Evolutionary conservation across 2,113 vertebrate genomes (phyloP).

Genomic region (Antennarius striatus): DNA sequence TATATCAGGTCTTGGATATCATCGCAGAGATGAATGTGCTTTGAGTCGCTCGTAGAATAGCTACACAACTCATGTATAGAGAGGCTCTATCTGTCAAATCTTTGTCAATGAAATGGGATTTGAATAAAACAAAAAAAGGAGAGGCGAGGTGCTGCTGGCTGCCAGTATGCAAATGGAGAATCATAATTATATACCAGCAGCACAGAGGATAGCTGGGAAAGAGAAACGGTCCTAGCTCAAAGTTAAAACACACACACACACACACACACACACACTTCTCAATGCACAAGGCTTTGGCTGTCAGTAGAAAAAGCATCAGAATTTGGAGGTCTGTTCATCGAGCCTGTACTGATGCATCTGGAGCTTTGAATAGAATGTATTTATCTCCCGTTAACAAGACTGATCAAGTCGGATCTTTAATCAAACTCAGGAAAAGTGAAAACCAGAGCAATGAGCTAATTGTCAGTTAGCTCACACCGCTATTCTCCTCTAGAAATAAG

Average conservation of each 20-base stretch:
- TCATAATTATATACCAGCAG: constrained; percentile 70
- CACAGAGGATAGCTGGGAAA: constrained; percentile 52
- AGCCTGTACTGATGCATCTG: constrained; percentile 30
- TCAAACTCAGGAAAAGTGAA: constrained; percentile 36
- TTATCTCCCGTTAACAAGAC: constrained; percentile 48
- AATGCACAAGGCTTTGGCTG: constrained; percentile 31
- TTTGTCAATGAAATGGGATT: constrained; percentile 68
- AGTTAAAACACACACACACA: constrained; percentile 35
- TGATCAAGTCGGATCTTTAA: constrained; percentile 47
- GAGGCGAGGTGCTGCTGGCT: constrained; percentile 51
- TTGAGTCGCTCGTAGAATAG: constrained; percentile 55
- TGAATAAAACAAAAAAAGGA: constrained; percentile 73
- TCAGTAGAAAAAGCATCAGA: constrained; percentile 37
- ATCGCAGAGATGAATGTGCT: constrained; percentile 60
- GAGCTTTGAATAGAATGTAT: constrained; percentile 35
- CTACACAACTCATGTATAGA: constrained; percentile 68
- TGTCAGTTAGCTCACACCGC: constrained; percentile 14
- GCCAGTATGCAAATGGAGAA: constrained; percentile 74
- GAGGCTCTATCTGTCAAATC: constrained; percentile 70
- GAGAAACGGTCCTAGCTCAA: constrained; percentile 59
- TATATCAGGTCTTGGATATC: constrained; percentile 52
- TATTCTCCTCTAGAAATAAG: constrained; percentile 22
- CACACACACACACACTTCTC: constrained; percentile 1
- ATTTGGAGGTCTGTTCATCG: constrained; percentile 24
- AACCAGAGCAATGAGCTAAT: constrained; percentile 17